Conservation (phyloP, 2,113 vertebrate genomes). For the Callaeas wilsoni region DNA sequence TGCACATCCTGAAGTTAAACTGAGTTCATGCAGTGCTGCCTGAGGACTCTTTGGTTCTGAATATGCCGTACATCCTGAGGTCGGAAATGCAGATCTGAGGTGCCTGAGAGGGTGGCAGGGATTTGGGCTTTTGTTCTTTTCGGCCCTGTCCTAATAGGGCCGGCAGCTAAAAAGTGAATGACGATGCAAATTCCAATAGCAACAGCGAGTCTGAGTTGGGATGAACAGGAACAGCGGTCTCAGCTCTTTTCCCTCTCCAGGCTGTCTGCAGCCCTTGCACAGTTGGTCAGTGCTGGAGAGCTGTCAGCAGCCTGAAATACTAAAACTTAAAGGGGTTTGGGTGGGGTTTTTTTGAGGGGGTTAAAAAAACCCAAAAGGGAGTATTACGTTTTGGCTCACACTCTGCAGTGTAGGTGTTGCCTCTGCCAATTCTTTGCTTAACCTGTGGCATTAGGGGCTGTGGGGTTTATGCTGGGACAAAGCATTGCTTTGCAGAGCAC, state of each 20-base stretch:
- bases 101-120: background rate
- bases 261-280: background rate
- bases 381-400: background rate
- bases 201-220: background rate
- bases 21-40: background rate
- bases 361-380: background rate
- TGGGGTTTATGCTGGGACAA: background rate
- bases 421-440: background rate
- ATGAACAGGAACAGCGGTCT: slow-evolving; percentile 22
- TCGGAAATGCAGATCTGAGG: background rate
- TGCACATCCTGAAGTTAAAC: background rate
- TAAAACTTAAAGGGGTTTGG: background rate
- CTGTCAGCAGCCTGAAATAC: background rate
- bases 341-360: background rate
- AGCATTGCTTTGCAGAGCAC: background rate
- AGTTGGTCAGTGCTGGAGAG: background rate
- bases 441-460: background rate
- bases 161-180: slow-evolving; percentile 8
- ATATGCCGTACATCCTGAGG: background rate
- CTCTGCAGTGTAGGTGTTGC: background rate
- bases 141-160: background rate
- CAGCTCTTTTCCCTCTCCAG: slow-evolving; percentile 25
- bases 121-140: background rate
- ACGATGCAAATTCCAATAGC: slow-evolving; percentile 29
- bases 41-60: background rate